These are phyloP conservation scores for Nematostella vectensis DNA, from an alignment of 92 coral and sea anemone genomes.

Conservation along the genomic window DNA sequence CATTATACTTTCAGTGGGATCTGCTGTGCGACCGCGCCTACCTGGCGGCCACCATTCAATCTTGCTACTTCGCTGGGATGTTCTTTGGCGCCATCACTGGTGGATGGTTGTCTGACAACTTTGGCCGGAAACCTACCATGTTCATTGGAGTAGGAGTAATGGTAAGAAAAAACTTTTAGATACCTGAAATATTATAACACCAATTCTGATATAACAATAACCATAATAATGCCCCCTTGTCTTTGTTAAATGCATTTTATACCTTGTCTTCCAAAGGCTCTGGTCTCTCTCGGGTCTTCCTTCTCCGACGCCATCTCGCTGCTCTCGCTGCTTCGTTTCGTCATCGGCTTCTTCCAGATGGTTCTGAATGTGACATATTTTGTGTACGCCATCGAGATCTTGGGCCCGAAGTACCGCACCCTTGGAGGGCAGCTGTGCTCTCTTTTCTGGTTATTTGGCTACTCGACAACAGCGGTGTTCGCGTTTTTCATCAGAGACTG, in stretches of 20 bases:
- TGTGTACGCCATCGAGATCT: constrained; percentile 32
- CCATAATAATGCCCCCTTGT: no score
- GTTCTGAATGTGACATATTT: constrained; percentile 34
- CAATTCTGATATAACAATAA: no score
- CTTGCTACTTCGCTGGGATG: constrained; percentile 32
- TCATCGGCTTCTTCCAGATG: constrained; percentile 27
- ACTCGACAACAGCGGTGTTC: constrained; percentile 23
- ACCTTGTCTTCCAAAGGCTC: constrained; percentile 24
- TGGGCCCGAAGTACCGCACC: constrained; percentile 35
- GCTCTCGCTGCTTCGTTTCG: constrained; percentile 41
- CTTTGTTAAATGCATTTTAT: no score
- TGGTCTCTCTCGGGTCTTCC: constrained; percentile 24
- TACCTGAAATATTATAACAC: no score
- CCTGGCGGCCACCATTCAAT: constrained; percentile 19
- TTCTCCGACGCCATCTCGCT: constrained; percentile 36
- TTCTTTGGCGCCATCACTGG: constrained; percentile 16
- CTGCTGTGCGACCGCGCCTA: constrained; percentile 31
- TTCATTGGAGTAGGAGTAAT: constrained; percentile 23
- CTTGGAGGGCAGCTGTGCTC: constrained; percentile 30
- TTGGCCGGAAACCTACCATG: constrained; percentile 42
- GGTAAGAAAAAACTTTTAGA: constrained; percentile 33
- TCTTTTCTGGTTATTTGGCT: constrained; percentile 27
- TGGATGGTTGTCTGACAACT: constrained; percentile 36
- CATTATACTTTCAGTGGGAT: constrained; percentile 26
- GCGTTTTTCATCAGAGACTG: constrained; percentile 38